A percentile compares a stretch with the other conserved stretches of the same genome.
Evolutionary conservation across 2,113 vertebrate genomes (phyloP).

Genomic region (Garra rufa): DNA sequence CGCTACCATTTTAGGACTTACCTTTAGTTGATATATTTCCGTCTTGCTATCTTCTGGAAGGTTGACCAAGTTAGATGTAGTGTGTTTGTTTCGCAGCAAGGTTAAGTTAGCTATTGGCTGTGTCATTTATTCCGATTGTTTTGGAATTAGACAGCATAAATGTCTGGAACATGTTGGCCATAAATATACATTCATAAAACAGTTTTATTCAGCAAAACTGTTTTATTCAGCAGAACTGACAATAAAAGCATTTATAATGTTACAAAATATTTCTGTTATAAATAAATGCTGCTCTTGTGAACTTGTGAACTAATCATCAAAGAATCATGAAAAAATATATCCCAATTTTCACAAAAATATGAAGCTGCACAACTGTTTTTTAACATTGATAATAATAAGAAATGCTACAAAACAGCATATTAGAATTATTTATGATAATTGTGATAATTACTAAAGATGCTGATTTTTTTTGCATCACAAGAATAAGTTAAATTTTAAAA

Average conservation of each 20-base stretch:
- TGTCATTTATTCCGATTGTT: not conserved
- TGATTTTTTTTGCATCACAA: too few relatives aligned
- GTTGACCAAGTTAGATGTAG: not conserved
- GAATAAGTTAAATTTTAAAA: too few relatives aligned
- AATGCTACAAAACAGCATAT: too few relatives aligned
- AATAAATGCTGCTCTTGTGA: too few relatives aligned
- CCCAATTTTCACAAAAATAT: not conserved
- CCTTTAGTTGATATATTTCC: not conserved
- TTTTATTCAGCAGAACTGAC: not conserved
- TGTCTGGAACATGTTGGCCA: not conserved
- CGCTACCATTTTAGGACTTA: conserved; percentile 2
- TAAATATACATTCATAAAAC: not conserved
- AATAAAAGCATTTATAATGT: not conserved
- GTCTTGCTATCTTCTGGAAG: not conserved
- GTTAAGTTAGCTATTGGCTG: not conserved
- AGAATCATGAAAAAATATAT: too few relatives aligned
- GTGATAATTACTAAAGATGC: too few relatives aligned
- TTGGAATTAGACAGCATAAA: not conserved
- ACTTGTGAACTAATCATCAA: too few relatives aligned
- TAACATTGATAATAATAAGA: too few relatives aligned
- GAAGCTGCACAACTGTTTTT: too few relatives aligned
- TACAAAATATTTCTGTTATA: not conserved
- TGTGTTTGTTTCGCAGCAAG: not conserved
- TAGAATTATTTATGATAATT: too few relatives aligned
- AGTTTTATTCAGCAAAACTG: not conserved